Percentiles rank a stretch among this genome's conserved stretches.
These are phyloP conservation scores for Drosophila tristis DNA, from an alignment of 1,140 invertebrate species.

Conservation along the genomic window DNA sequence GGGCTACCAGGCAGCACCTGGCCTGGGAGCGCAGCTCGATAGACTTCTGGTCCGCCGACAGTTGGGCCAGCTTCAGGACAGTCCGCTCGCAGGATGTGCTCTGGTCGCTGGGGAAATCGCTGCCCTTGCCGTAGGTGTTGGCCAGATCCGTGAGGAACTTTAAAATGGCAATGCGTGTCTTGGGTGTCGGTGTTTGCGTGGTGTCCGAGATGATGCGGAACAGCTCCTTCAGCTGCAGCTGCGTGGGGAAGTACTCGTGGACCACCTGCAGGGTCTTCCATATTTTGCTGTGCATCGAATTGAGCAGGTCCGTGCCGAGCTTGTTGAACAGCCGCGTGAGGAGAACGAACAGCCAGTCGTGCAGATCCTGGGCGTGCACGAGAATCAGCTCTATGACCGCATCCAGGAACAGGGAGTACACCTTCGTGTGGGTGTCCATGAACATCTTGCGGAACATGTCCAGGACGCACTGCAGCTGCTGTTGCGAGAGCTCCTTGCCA, in stretches of 20 bases:
- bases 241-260: constrained; percentile 89
- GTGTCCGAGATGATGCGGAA: constrained; percentile 93
- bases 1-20: constrained; percentile 91
- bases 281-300: constrained; percentile 95
- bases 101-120: constrained; percentile 84
- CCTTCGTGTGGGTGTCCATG: constrained; percentile 98
- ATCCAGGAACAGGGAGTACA: constrained; percentile 96
- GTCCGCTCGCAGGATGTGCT: constrained; percentile 86
- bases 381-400: constrained; percentile 94
- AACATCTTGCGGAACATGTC: constrained; percentile 98
- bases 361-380: constrained; percentile 93
- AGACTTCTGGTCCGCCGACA: constrained; percentile 89
- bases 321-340: constrained; percentile 93
- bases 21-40: constrained; percentile 92
- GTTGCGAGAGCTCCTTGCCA: constrained; percentile 75
- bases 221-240: constrained; percentile 87
- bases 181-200: constrained; percentile 94
- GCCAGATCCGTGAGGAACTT: constrained; percentile 90
- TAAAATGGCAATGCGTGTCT: constrained; percentile 91
- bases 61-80: constrained; percentile 88
- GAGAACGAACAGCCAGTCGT: constrained; percentile 96
- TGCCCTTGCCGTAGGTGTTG: constrained; percentile 85
- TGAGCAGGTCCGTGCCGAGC: constrained; percentile 94
- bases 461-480: constrained; percentile 79
- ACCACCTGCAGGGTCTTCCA: constrained; percentile 94